Base-by-base conservation (phyloP, 2,797 vertebrate species). In the Holocentrus rufus region DNA sequence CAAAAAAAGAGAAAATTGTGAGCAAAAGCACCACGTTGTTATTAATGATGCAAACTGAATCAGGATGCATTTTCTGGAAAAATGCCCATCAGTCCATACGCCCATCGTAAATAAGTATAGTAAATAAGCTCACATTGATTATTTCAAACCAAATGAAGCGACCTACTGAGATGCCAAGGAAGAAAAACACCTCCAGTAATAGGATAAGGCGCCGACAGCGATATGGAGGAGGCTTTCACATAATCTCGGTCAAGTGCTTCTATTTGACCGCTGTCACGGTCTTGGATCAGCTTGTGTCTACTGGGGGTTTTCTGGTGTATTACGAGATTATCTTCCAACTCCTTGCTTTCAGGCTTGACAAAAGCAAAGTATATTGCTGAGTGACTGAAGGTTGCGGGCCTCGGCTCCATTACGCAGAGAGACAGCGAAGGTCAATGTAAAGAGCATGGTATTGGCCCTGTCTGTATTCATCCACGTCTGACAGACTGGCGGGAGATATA, bases 371-470 rank as follows among this genome's bases (percentile, higher is more conserved):
- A 39, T 56, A 62, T 25, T 62, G 62, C 44, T n/a, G 65, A 23
- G 34, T 52, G 76, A 34, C 53, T 78, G 79, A 74, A 86, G 72
- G 79, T 58, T 81, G 67, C 67, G 54, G 72, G 79, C 77, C 72
- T 72, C 54, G 76, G 66, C 77, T 82, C 65, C 77, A 81, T 87
- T 82, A 86, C 66, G 70, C 68, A 69, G 50, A 64, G 54, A 82
- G 79, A 88, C 80, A 79, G 81, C 79, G 90, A 92, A 91, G 89
- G 90, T 92, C 89, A 92, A 91, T 82, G 90, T 90, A 91, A 92
- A 91, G 85, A 88, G 79, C 84, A 85, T 52, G 44, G 80, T 6
- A 53, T 11, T 58, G 82, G 70, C 67, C 59, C 34, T 67, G 79
- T 62, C 67, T 65, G 69, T 20, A 30, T 14, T 39, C 69, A 68